phyloP scores from a whole-genome alignment of 2,888 invertebrate genomes.

The Amphimallon solstitiale region DNA sequence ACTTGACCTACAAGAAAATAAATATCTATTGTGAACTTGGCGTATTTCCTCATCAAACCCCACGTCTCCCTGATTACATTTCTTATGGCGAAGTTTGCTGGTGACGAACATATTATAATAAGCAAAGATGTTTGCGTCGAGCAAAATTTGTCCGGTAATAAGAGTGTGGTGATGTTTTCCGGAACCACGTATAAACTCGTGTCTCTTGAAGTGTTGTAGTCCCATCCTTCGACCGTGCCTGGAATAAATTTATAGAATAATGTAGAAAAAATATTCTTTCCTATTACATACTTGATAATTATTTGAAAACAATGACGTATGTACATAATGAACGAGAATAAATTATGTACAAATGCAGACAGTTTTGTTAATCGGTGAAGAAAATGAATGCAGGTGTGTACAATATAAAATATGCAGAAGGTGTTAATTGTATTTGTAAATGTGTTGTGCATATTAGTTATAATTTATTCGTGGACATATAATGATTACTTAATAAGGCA shows the following conservation, averaged over 20 bases:
- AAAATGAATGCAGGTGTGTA: too few relatives aligned
- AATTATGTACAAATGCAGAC: neutral
- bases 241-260: constrained; percentile 30
- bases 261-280: too few relatives aligned
- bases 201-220: constrained; percentile 77
- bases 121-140: constrained; percentile 68
- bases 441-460: too few relatives aligned
- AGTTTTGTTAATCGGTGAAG: too few relatives aligned
- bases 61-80: constrained; percentile 77
- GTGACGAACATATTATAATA: constrained; percentile 80
- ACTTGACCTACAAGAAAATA: constrained; percentile 72
- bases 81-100: constrained; percentile 74
- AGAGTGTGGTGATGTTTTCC: constrained; percentile 73
- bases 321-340: too few relatives aligned
- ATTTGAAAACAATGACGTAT: neutral
- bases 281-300: neutral
- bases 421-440: too few relatives aligned
- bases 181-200: constrained; percentile 78
- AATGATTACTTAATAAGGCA: too few relatives aligned
- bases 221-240: constrained; percentile 73
- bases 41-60: constrained; percentile 64
- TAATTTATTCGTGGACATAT: too few relatives aligned
- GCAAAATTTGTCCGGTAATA: constrained; percentile 71
- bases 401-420: too few relatives aligned
- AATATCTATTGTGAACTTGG: constrained; percentile 61